phyloP scores from a whole-genome alignment of 2,113 vertebrate genomes.

The Isurus oxyrinchus region DNA sequence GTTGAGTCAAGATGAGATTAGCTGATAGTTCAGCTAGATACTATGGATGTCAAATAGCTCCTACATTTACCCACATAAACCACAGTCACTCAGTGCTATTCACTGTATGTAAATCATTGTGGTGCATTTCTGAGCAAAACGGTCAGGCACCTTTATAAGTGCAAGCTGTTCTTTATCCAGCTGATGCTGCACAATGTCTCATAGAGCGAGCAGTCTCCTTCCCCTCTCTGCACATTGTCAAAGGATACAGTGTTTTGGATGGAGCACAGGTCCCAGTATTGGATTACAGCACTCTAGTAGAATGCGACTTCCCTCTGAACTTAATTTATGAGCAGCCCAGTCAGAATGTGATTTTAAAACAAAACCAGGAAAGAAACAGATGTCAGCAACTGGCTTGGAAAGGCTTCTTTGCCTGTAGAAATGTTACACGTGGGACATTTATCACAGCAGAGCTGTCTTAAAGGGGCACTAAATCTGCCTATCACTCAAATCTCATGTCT shows the following conservation, averaged over 20 bases:
- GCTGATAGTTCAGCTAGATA: background rate
- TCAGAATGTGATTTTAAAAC: background rate
- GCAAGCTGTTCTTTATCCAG: background rate
- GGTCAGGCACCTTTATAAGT: background rate
- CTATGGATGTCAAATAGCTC: background rate
- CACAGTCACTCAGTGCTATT: background rate
- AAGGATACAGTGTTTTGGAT: background rate
- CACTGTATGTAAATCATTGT: background rate
- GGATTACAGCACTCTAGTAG: background rate
- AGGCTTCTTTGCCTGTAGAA: background rate
- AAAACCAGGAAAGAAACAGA: background rate
- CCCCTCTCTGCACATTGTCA: background rate
- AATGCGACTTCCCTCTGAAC: background rate
- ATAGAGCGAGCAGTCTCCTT: background rate
- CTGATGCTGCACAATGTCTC: background rate
- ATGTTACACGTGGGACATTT: background rate
- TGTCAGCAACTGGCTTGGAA: background rate
- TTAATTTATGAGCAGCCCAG: background rate
- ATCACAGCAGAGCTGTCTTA: background rate
- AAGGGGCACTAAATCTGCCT: background rate
- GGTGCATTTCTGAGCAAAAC: background rate
- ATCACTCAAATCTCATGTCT: background rate
- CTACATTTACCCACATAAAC: background rate
- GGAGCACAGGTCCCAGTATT: conserved; percentile 2
- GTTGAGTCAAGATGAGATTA: background rate